Evolutionary conservation across 2,888 invertebrate species (phyloP), one percentile per base, ranked within the genome.

Genomic region (Drosophila mayaguana): DNA sequence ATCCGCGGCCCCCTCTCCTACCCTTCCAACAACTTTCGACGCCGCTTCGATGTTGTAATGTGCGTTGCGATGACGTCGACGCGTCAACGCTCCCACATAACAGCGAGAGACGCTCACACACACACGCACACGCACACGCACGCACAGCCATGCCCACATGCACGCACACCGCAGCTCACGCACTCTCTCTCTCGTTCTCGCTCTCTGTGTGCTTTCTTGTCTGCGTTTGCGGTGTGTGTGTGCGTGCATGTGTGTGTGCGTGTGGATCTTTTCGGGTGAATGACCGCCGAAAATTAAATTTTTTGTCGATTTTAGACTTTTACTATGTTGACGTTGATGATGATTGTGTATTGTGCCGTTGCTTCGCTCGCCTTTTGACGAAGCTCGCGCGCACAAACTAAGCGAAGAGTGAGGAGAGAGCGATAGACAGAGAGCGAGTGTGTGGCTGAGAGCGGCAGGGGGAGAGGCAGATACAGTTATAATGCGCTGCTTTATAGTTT

Each of bases 231-330:
- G 0, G 34, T 11, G 2, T 43, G 56, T 16, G 53, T 45, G 9
- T 43, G 46, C 36, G 36, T 66, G 46, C 62, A 22, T 46, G 43
- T 42, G 50, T 55, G 62, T 36, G 68, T 69, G 70, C 68, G 67
- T 74, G 81, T 55, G 79, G 76, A 81, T 78, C 80, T 78, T 78
- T 77, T 70, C 78, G 91, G 90, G 92, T 92, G 91, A 92, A 92
- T 92, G 92, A 92, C 92, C 92, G 91, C 92, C 92, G 91, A 92
- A 76, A 92, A 91, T 88, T 81, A 84, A 83, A 82, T 88, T 89
- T 91, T 84, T 90, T 91, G 84, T 91, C 87, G 86, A 89, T 91
- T 91, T 91, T 89, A 91, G 91, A 91, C 91, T 91, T 91, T 91
- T 91, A 90, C 92, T 91, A 91, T 90, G 91, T 83, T 73, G 87